Base-by-base conservation (phyloP, 1,140 invertebrate genomes). In the Apis florea region DNA sequence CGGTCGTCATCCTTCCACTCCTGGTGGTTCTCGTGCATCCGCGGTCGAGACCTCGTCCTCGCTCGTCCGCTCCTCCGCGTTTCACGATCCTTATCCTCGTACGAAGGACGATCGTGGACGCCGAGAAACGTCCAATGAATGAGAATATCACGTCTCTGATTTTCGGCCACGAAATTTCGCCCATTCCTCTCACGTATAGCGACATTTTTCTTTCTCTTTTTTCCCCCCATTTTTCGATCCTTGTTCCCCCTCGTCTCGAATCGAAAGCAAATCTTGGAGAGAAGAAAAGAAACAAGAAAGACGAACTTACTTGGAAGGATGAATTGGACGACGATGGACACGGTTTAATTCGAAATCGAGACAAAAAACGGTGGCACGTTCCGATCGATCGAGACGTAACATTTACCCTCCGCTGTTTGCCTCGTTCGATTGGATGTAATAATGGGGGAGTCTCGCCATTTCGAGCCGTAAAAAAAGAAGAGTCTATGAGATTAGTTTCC, bases 1-100 rank as follows among this genome's bases (percentile, higher is more conserved):
- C 83, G 79, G 79, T 73, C 83, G 78, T 84, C 83, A 84, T 84
- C 83, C 79, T 84, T 53, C 67, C 68, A 83, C 76, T 83, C 83
- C 79, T 82, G 70, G 67, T 49, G 79, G 54, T 67, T 84, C 72
- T 77, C 83, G 83, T 84, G 83, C 67, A 76, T 72, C 76, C 81
- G 76, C 76, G 81, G 67, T 79, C 66, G 79, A 83, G 63, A 80
- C 79, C 64, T 83, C 79, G 83, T 67, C 64, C 31, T 47, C 21
- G 64, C 64, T 47, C 63, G 31, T 26, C 6, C 19, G 63, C 54
- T 53, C 63, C 10, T 40, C 11, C 31, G 40, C 40, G 24, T 61
- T 40, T 61, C 59, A 49, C 53, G 70, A 84, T 84, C 83, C 83
- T 82, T 84, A 84, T 84, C 83, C 67, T 58, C 47, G 31, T n/a